Conservation (phyloP, 2,888 invertebrate genomes). For the Andrena flavipes region DNA sequence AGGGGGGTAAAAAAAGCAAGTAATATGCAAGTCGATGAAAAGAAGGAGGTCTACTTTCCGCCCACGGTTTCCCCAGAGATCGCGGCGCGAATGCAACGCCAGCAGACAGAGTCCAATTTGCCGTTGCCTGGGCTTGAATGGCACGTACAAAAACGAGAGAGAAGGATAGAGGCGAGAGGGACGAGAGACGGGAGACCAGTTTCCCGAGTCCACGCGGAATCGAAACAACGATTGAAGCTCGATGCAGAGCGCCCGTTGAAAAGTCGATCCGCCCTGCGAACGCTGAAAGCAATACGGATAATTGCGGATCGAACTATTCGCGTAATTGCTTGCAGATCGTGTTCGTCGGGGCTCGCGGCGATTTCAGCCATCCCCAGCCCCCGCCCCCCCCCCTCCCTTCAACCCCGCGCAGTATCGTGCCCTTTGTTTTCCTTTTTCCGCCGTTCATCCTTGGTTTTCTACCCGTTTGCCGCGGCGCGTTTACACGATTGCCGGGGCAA, state of each 20-base stretch:
- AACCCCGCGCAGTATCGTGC: background rate
- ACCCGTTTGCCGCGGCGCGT: slow-evolving; percentile 18
- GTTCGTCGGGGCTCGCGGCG: slow-evolving; percentile 11
- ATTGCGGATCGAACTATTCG: slow-evolving; percentile 52
- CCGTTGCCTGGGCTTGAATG: slow-evolving; percentile 32
- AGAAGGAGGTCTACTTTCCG: slow-evolving; percentile 19
- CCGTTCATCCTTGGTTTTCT: slow-evolving; percentile 12
- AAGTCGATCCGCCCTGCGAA: slow-evolving; percentile 39
- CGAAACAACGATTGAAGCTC: slow-evolving; percentile 47
- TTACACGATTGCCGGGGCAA: slow-evolving; percentile 31
- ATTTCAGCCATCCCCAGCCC: background rate
- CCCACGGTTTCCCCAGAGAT: slow-evolving; percentile 25
- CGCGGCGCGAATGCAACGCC: slow-evolving; percentile 32
- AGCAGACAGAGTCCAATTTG: slow-evolving; percentile 51
- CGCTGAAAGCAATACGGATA: slow-evolving; percentile 53
- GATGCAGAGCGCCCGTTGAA: slow-evolving; percentile 29
- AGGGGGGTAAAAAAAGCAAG: background rate
- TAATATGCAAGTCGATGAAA: slow-evolving; percentile 20
- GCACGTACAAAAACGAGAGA: slow-evolving; percentile 32
- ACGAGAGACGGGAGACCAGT: background rate
- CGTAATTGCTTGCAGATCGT: slow-evolving; percentile 49
- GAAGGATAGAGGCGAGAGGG: background rate
- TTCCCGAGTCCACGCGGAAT: slow-evolving; percentile 31
- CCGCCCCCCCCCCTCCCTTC: background rate
- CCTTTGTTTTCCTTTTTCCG: background rate